Percentiles rank a stretch among this genome's conserved stretches.
phyloP scores from a whole-genome alignment of 2,888 invertebrate species.

The Nomada hirtipes region DNA sequence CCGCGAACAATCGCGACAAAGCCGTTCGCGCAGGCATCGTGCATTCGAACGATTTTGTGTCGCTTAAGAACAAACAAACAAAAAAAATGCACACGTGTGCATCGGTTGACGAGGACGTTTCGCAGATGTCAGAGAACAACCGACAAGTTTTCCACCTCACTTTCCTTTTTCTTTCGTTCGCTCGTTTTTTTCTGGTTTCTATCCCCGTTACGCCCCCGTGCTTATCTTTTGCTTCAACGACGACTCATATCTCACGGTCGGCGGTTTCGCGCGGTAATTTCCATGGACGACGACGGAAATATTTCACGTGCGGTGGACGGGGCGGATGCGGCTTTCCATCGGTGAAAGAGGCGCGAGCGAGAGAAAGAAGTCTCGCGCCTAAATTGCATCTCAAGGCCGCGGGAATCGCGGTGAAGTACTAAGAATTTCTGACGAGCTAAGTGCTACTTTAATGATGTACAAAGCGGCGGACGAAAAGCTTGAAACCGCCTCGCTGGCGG shows the following conservation, averaged over 20 bases:
- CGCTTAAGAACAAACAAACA: slow-evolving; percentile 42
- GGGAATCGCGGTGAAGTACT: neutral
- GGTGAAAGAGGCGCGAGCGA: neutral
- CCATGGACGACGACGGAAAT: slow-evolving; percentile 45
- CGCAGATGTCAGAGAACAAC: slow-evolving; percentile 28
- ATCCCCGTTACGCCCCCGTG: neutral
- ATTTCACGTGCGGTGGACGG: slow-evolving; percentile 24
- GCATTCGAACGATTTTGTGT: slow-evolving; percentile 35
- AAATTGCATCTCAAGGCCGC: slow-evolving; percentile 43
- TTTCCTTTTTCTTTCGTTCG: neutral
- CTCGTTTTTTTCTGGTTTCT: neutral
- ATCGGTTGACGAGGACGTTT: slow-evolving; percentile 28
- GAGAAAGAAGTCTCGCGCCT: slow-evolving; percentile 28
- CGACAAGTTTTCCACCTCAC: slow-evolving; percentile 23
- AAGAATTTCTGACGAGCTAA: slow-evolving; percentile 24
- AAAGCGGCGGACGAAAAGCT: slow-evolving; percentile 21
- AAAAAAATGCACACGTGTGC: slow-evolving; percentile 22
- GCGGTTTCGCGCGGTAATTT: slow-evolving; percentile 24
- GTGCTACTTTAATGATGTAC: slow-evolving; percentile 37
- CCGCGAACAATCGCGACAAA: slow-evolving; percentile 53
- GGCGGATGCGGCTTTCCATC: neutral
- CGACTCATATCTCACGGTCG: slow-evolving; percentile 34
- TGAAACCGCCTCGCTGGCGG: slow-evolving; percentile 19
- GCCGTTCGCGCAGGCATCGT: slow-evolving; percentile 38
- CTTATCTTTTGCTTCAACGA: slow-evolving; percentile 34